These are phyloP conservation scores for Pangasius larnaudii DNA, from an alignment of 2,797 vertebrate genomes.

Conservation along the genomic window DNA sequence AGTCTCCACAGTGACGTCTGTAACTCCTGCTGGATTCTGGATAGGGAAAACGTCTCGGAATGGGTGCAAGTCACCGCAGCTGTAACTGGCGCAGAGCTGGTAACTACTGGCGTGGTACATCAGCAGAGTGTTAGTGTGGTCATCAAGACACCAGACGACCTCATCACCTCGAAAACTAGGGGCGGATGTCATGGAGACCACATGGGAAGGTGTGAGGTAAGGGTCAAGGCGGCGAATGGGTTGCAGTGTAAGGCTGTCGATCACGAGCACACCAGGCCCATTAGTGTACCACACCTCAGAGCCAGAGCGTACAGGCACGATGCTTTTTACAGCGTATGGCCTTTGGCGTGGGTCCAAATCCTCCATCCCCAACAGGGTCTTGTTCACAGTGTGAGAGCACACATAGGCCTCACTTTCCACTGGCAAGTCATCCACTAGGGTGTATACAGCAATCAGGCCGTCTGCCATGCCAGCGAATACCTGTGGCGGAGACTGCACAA, in stretches of 20 bases:
- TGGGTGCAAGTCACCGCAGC: constrained; percentile 86
- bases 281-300: constrained; percentile 93
- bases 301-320: constrained; percentile 82
- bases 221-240: constrained; percentile 85
- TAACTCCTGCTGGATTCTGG: constrained; percentile 61
- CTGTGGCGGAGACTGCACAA: constrained; percentile 78
- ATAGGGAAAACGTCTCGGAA: constrained; percentile 86
- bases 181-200: constrained; percentile 80
- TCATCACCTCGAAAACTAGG: constrained; percentile 85
- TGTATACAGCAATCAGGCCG: constrained; percentile 85
- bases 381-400: constrained; percentile 92
- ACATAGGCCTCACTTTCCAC: constrained; percentile 84
- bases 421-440: constrained; percentile 79
- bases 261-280: constrained; percentile 87
- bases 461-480: constrained; percentile 92
- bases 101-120: constrained; percentile 86
- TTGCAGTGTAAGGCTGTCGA: constrained; percentile 78
- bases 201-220: constrained; percentile 76
- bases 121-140: constrained; percentile 83
- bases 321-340: constrained; percentile 83
- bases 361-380: constrained; percentile 80
- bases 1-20: not conserved
- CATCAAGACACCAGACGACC: constrained; percentile 89
- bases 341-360: constrained; percentile 89
- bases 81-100: constrained; percentile 90